Base-by-base conservation (phyloP, 2,113 vertebrate species). In the Bombycilla garrulus region DNA sequence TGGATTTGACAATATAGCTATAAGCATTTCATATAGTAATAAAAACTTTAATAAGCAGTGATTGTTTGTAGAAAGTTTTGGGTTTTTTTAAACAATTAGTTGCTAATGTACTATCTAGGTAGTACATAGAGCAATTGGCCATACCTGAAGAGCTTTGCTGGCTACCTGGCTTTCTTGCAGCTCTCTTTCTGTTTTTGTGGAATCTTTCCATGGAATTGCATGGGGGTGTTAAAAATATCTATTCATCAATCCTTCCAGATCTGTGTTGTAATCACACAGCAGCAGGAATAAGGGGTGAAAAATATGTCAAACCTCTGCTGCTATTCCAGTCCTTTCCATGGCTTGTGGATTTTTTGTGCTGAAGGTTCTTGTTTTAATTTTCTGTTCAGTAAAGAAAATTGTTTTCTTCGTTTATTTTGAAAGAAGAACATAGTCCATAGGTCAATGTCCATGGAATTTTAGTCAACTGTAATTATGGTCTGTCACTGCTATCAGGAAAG, bases 221-320 rank as follows among this genome's bases (percentile, higher is more conserved):
- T 35, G 38, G 5, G 16, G 50, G 7, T 35, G 31, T 76, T 79
- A 51, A 76, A 91, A 76, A 15, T 67, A 54, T 1, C 19, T 33
- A 1, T 80, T 51, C 5, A 24, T 57, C 35, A 33, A 15, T 76
- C 26, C 3, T 11, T 72, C 25, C 29, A 33, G 10, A 53, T 72
- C 22, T 85, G 12, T 33, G 7, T 18, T 85, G 50, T 15, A 77
- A 26, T 17, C 11, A 25, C 50, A 53, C 0, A 15, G 26, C 8
- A 73, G 7, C 33, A 65, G 60, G 10, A 47, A 17, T 25, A 5
- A 45, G 3, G 7, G 12, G 1, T 22, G 4, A 1, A 15, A 11
- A 35, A 3, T 23, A 1, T 38, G 16, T 54, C 47, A 73, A n/a
- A 65, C 29, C 6, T 67, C 18, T 64, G 0, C 35, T 74, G 31